A percentile compares a stretch with the other conserved stretches of the same genome.
Conservation (phyloP, 2,888 invertebrate species). For the Dioctria rufipes region DNA sequence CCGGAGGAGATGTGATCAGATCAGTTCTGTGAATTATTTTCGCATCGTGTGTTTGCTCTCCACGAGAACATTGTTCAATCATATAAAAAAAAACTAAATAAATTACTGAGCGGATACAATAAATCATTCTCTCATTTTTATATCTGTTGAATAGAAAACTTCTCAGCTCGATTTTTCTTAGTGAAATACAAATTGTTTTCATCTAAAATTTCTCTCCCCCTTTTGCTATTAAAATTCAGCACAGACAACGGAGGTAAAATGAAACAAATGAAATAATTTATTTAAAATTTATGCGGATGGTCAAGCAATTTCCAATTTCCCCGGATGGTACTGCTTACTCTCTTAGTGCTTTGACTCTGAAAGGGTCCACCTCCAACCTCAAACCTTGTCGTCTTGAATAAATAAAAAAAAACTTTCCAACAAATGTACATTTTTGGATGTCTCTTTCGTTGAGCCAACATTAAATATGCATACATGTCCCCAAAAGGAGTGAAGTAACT, state of each 20-base stretch:
- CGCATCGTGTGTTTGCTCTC: not conserved
- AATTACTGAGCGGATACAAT: not conserved
- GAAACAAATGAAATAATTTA: slow-evolving; percentile 19
- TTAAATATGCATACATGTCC: slow-evolving; percentile 35
- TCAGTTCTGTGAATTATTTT: slow-evolving; percentile 12
- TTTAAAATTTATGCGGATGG: slow-evolving; percentile 37
- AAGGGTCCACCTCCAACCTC: not conserved
- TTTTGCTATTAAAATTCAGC: too few species aligned
- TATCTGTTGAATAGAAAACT: too few species aligned
- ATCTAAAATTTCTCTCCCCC: too few species aligned
- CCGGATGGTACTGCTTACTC: not conserved
- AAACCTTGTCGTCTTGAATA: slow-evolving; percentile 14
- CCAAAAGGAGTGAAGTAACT: not conserved
- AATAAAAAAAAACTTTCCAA: slow-evolving; percentile 17
- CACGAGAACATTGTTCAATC: too few species aligned
- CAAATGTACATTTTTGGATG: slow-evolving; percentile 15
- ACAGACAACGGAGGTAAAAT: not conserved
- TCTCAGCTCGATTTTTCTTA: too few species aligned
- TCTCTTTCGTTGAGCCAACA: slow-evolving; percentile 29
- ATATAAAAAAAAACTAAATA: not conserved
- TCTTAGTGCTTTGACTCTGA: not conserved
- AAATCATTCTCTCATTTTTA: not conserved
- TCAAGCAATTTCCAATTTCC: slow-evolving; percentile 2
- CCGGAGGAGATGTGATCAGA: not conserved
- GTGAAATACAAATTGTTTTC: too few species aligned